phyloP scores from a whole-genome alignment of 2,888 invertebrate genomes.

The Brenthis daphne region DNA sequence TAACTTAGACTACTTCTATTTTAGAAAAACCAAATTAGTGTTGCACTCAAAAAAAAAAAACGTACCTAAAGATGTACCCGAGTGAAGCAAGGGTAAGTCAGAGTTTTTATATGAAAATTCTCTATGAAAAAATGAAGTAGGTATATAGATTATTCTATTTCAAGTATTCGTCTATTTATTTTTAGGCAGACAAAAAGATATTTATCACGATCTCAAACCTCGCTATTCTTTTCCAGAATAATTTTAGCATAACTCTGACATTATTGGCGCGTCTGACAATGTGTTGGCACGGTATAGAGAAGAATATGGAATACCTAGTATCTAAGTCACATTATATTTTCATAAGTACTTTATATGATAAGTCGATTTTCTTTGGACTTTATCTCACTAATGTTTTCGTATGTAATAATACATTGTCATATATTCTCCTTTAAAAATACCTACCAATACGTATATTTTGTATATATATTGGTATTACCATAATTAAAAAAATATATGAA shows the following conservation, averaged over 20 bases:
- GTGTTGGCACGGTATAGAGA: conserved; percentile 18
- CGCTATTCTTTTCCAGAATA: conserved; percentile 22
- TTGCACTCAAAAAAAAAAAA: too few relatives aligned
- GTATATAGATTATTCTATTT: not conserved
- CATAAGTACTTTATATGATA: conserved; percentile 20
- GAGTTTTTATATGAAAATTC: not conserved
- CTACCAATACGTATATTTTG: too few relatives aligned
- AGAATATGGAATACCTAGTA: conserved; percentile 24
- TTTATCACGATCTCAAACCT: conserved; percentile 2
- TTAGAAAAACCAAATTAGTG: too few relatives aligned
- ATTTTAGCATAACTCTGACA: conserved; percentile 23
- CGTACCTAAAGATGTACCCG: too few relatives aligned
- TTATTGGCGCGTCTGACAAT: conserved; percentile 26
- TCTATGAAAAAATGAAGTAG: not conserved
- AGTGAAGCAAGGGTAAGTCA: too few relatives aligned
- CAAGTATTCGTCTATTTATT: too few relatives aligned
- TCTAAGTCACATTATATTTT: conserved; percentile 23
- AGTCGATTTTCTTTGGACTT: conserved; percentile 15
- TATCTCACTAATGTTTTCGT: not conserved
- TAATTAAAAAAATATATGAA: too few relatives aligned
- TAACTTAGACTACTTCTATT: too few relatives aligned
- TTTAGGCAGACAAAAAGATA: conserved; percentile 4
- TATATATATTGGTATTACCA: too few relatives aligned
- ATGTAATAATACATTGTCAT: conserved; percentile 9
- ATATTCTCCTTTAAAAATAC: not conserved